Conservation (phyloP, 2,113 vertebrate genomes). For the Thinocorus orbignyianus region DNA sequence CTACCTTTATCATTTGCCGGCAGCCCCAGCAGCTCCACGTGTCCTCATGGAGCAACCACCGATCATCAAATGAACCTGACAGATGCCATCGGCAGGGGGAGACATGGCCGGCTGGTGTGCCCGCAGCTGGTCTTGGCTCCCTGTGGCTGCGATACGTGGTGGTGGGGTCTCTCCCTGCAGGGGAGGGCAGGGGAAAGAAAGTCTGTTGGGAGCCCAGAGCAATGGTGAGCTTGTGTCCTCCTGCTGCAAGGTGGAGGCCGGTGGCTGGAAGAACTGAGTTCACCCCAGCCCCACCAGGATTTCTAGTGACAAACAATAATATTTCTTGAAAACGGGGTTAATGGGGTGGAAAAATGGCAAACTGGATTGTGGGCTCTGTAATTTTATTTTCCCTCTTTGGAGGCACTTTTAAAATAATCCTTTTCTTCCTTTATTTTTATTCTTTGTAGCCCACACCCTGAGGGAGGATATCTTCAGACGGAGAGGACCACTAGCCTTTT, state of each 20-base stretch:
- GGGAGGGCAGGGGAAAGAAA: not conserved
- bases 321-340: not conserved
- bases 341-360: not conserved
- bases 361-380: not conserved
- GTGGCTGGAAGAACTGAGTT: not conserved
- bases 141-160: not conserved
- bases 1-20: not conserved
- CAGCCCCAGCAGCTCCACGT: not conserved
- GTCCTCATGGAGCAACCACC: not conserved
- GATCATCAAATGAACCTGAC: not conserved
- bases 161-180: not conserved
- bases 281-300: not conserved
- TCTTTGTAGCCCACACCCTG: not conserved
- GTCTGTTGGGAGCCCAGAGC: not conserved
- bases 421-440: not conserved
- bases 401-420: not conserved
- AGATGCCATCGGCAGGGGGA: not conserved
- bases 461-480: not conserved
- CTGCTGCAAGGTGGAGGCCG: not conserved
- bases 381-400: not conserved
- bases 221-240: not conserved
- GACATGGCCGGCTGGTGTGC: rapidly evolving
- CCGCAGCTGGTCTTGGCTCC: not conserved
- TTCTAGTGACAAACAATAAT: not conserved
- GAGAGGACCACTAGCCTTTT: not conserved